Evolutionary conservation across 2,797 vertebrate genomes (phyloP).

Genomic region (Pachyuromys duprasi): DNA sequence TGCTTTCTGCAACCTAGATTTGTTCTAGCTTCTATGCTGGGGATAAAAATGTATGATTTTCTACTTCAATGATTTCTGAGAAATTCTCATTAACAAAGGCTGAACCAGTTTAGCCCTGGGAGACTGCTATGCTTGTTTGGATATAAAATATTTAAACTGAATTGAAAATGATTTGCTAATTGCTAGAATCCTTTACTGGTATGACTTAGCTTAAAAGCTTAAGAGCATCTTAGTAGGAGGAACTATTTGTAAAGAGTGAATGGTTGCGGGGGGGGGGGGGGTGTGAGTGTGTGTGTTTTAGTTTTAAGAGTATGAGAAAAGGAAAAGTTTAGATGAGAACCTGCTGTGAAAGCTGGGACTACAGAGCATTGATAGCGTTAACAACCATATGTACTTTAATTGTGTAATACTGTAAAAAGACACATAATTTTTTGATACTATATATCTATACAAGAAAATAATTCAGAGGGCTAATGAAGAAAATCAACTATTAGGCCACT

Average conservation of each 20-base stretch:
- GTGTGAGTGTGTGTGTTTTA: neutral
- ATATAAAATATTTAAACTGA: conserved; percentile 49
- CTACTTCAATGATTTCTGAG: neutral
- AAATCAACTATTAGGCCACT: neutral
- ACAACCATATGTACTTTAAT: neutral
- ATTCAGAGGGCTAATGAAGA: neutral
- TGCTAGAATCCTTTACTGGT: conserved; percentile 6
- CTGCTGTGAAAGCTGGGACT: neutral
- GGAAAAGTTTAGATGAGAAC: neutral
- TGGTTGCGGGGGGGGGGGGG: neutral
- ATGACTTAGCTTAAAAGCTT: conserved; percentile 30
- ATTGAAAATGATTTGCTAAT: conserved; percentile 27
- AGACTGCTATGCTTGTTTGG: neutral
- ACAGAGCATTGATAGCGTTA: neutral
- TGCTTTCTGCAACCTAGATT: neutral
- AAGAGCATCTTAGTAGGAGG: neutral
- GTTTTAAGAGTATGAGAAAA: neutral
- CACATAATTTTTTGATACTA: neutral
- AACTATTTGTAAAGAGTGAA: neutral
- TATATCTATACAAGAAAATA: neutral
- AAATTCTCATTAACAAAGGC: conserved; percentile 34
- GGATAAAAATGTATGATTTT: neutral
- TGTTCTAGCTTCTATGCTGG: neutral
- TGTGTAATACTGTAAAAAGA: neutral
- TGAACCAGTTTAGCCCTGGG: neutral